Evolutionary conservation across 2,888 invertebrate species (phyloP).

Genomic region (Parnassius apollo): DNA sequence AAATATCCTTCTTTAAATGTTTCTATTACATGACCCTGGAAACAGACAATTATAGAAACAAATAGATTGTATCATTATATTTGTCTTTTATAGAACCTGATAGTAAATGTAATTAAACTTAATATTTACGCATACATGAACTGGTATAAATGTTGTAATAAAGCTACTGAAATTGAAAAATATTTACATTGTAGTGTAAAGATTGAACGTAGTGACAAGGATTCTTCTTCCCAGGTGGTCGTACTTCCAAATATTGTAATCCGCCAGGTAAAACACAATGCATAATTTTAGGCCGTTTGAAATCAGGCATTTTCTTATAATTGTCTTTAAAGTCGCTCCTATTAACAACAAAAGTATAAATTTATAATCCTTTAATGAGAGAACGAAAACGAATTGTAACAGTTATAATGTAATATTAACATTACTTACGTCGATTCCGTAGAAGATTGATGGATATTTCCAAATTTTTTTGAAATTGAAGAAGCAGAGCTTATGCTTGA

Average conservation of each 20-base stretch:
- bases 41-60: conserved; percentile 3
- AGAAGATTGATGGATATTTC: conserved; percentile 5
- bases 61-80: too few relatives aligned
- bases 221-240: conserved; percentile 78
- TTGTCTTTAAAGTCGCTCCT: conserved; percentile 2
- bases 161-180: not conserved
- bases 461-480: not conserved
- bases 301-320: conserved; percentile 40
- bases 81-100: too few relatives aligned
- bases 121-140: too few relatives aligned
- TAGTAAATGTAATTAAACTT: too few relatives aligned
- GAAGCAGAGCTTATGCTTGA: conserved; percentile 10
- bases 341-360: not conserved
- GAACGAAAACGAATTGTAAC: too few relatives aligned
- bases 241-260: conserved; percentile 81
- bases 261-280: conserved; percentile 81
- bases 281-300: conserved; percentile 51
- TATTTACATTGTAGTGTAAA: conserved; percentile 52
- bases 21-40: conserved; percentile 79
- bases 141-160: too few relatives aligned
- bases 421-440: conserved; percentile 12
- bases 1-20: conserved; percentile 85
- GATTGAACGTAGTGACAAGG: conserved; percentile 76
- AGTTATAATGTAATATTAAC: not conserved
- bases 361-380: not conserved